These are phyloP conservation scores for Hippocampus mohnikei DNA, from an alignment of 2,113 vertebrate species.

Conservation along the genomic window DNA sequence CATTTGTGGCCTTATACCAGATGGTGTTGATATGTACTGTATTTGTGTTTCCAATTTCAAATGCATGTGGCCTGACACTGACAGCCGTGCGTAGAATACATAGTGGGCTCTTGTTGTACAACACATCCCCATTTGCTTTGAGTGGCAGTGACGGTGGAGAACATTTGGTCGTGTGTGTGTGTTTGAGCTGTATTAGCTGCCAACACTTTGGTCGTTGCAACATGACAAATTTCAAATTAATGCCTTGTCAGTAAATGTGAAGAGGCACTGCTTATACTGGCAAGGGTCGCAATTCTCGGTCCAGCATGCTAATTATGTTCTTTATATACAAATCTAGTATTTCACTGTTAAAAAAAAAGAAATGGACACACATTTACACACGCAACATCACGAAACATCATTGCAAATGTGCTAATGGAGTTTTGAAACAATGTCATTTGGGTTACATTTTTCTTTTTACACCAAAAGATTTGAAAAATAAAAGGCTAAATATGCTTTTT, in stretches of 20 bases:
- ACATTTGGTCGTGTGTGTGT: slow-evolving; percentile 14
- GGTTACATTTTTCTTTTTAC: neutral
- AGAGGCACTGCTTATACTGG: slow-evolving; percentile 76
- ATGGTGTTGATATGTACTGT: slow-evolving; percentile 32
- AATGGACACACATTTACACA: slow-evolving; percentile 87
- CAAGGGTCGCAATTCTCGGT: slow-evolving; percentile 77
- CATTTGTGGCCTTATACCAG: slow-evolving; percentile 49
- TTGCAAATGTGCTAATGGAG: slow-evolving; percentile 82
- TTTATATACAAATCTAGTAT: slow-evolving; percentile 80
- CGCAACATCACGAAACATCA: slow-evolving; percentile 73
- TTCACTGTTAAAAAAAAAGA: slow-evolving; percentile 65
- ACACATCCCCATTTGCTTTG: slow-evolving; percentile 64
- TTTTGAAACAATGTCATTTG: slow-evolving; percentile 23
- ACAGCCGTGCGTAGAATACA: slow-evolving; percentile 43
- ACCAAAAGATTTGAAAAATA: neutral
- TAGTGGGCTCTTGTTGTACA: slow-evolving; percentile 68
- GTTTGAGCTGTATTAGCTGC: slow-evolving; percentile 76
- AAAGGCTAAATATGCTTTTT: slow-evolving; percentile 11
- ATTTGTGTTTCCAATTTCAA: slow-evolving; percentile 50
- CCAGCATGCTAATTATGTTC: slow-evolving; percentile 88
- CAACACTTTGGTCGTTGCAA: slow-evolving; percentile 77
- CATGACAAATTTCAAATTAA: slow-evolving; percentile 88
- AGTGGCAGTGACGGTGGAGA: slow-evolving; percentile 14
- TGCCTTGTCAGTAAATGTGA: slow-evolving; percentile 87
- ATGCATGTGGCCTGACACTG: slow-evolving; percentile 54